Base-by-base conservation (phyloP, 2,797 vertebrate species). In the Sebastes ruberrimus region DNA sequence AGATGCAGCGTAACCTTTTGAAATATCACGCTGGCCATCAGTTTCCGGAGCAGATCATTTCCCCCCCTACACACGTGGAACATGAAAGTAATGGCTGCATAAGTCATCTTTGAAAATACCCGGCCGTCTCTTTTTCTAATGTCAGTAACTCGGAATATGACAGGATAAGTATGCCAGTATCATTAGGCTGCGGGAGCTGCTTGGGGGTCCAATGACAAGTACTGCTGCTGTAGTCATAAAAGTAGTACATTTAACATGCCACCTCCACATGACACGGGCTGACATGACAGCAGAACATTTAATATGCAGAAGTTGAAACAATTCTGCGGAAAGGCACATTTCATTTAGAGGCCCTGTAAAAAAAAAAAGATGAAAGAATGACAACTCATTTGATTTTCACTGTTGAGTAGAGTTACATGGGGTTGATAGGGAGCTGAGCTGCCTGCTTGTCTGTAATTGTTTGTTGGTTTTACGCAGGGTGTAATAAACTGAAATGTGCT, bases 1-100 rank as follows among this genome's bases (percentile, higher is more conserved):
- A 94, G 93, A 92, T 74, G 88, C 91, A 74, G 82, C 57, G 71
- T 95, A 95, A 96, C 95, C 95, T 96, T 96, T 96, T 91, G 91
- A 96, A 96, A 96, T 95, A 96, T 95, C 94, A 95, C 33, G 28
- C 52, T 18, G 87, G 90, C 94, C 93, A 91, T 95, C 94, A 77
- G 81, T 92, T 94, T 88, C 84, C 55, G 9, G 46, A 82, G 89
- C 85, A 82, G 88, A 85, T 90, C 60, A 79, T 84, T 82, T n/a
- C 83, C 81, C 42, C 27, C 56, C 22, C 57, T 4, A 66, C 83
- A 83, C 75, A 81, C 35, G n/a, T n/a, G 81, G 88, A 83, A 94
- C 87, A 84, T 81, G 85, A 90, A 90, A 91, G 76, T 83, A 84
- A 88, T 84, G 84, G 84, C 81, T 11, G 67, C 82, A 80, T 62